These are phyloP conservation scores for Drosophila pallidifrons DNA, from an alignment of 1,140 invertebrate genomes.

Conservation along the genomic window DNA sequence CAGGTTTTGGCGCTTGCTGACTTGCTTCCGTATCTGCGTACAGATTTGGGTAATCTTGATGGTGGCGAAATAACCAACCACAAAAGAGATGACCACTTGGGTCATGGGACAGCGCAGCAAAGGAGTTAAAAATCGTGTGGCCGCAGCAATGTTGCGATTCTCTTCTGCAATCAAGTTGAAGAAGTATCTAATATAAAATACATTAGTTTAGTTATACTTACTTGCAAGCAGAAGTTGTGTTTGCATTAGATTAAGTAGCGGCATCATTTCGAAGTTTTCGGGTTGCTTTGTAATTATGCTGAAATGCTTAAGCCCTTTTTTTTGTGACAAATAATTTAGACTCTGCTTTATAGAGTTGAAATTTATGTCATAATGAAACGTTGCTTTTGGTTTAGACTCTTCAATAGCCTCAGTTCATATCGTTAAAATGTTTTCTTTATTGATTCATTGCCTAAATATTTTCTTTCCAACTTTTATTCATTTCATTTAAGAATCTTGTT, in stretches of 20 bases:
- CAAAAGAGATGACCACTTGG: conserved; percentile 52
- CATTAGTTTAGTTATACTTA: conserved; percentile 19
- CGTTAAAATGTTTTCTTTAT: too few relatives aligned
- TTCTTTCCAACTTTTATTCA: too few relatives aligned
- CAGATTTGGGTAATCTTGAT: conserved; percentile 35
- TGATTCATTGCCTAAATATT: too few relatives aligned
- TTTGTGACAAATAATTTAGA: conserved; percentile 33
- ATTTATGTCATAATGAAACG: neutral
- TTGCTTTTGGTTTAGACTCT: neutral
- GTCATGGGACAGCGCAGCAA: conserved; percentile 43
- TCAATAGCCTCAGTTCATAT: neutral
- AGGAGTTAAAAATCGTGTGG: conserved; percentile 14
- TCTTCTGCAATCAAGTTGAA: conserved; percentile 3
- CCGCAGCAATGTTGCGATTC: conserved; percentile 30
- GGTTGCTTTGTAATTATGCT: neutral
- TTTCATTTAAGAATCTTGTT: too few relatives aligned
- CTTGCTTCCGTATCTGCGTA: neutral
- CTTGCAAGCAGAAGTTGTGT: conserved; percentile 20
- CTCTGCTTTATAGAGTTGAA: neutral
- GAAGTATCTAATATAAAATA: neutral
- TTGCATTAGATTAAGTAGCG: conserved; percentile 1
- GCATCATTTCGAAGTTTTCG: neutral
- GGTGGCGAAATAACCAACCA: conserved; percentile 57
- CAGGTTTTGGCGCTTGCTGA: neutral
- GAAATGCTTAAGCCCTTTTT: neutral